These are phyloP conservation scores for Drosophila multiciliata DNA, from an alignment of 2,888 invertebrate species.

Conservation along the genomic window DNA sequence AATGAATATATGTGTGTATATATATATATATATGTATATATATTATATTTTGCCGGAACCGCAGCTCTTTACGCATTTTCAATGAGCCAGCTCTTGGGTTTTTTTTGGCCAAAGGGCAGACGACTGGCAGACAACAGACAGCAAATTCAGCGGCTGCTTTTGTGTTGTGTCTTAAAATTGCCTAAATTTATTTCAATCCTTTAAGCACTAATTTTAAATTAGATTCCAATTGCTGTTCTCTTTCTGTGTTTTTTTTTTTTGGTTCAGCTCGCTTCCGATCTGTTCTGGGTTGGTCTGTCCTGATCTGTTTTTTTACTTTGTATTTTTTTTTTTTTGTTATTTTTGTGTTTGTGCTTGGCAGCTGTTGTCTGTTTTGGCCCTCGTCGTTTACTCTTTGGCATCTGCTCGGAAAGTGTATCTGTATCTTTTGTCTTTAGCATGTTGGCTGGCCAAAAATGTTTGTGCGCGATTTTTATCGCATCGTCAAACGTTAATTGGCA, in stretches of 20 bases:
- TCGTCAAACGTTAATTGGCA: slow-evolving; percentile 69
- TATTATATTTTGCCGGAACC: slow-evolving; percentile 56
- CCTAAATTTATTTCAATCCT: slow-evolving; percentile 80
- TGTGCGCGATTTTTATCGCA: slow-evolving; percentile 65
- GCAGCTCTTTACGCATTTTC: slow-evolving; percentile 65
- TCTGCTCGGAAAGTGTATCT: slow-evolving; percentile 34
- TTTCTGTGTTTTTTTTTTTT: neutral
- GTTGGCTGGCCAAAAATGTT: slow-evolving; percentile 52
- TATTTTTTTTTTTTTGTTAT: neutral
- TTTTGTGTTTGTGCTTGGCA: slow-evolving; percentile 25
- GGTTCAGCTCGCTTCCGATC: slow-evolving; percentile 4
- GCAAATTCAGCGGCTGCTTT: slow-evolving; percentile 50
- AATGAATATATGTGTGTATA: slow-evolving; percentile 17
- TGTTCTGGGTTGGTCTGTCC: slow-evolving; percentile 4
- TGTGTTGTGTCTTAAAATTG: slow-evolving; percentile 58
- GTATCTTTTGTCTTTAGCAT: slow-evolving; percentile 45
- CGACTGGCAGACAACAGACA: slow-evolving; percentile 1
- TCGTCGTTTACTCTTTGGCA: slow-evolving; percentile 37
- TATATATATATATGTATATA: neutral
- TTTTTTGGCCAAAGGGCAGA: slow-evolving; percentile 27
- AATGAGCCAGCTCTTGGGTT: slow-evolving; percentile 52
- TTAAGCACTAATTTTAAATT: slow-evolving; percentile 80
- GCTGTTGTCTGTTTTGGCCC: slow-evolving; percentile 50
- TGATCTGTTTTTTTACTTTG: neutral
- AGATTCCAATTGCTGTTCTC: slow-evolving; percentile 75